Evolutionary conservation across 2,113 vertebrate species (phyloP).

Genomic region (Stigmatopora argus): DNA sequence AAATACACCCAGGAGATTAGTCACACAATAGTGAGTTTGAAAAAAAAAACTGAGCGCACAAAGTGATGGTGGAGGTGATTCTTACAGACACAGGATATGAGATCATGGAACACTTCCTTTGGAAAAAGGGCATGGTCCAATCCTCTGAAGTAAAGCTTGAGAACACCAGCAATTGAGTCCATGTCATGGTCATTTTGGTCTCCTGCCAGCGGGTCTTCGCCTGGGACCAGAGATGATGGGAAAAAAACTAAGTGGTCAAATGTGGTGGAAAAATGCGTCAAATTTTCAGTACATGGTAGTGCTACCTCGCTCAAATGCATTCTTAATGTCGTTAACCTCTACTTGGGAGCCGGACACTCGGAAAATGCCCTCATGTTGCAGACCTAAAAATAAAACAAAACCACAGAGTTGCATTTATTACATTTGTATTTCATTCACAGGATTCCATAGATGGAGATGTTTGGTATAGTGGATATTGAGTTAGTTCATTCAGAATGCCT

Average conservation of each 20-base stretch:
- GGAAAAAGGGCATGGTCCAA: constrained; percentile 92
- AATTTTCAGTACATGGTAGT: constrained; percentile 3
- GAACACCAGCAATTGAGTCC: constrained; percentile 95
- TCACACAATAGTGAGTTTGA: constrained; percentile 14
- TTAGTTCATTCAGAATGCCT: background rate
- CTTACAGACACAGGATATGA: constrained; percentile 96
- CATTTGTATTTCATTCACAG: background rate
- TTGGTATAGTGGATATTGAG: background rate
- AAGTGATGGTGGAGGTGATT: constrained; percentile 30
- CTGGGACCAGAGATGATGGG: constrained; percentile 45
- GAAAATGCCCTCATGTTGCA: constrained; percentile 96
- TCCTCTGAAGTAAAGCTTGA: constrained; percentile 95
- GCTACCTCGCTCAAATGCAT: constrained; percentile 95
- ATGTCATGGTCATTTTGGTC: constrained; percentile 98
- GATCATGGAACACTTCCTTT: constrained; percentile 96
- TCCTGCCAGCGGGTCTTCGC: constrained; percentile 92
- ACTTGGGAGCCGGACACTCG: constrained; percentile 95
- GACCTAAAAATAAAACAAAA: constrained; percentile 64
- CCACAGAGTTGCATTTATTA: constrained; percentile 3
- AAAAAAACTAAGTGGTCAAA: background rate
- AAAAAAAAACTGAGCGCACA: constrained; percentile 69
- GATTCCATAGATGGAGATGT: background rate
- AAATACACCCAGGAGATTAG: constrained; percentile 58
- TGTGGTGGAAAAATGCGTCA: background rate
- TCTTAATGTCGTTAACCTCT: constrained; percentile 98